Evolutionary conservation across 2,888 invertebrate species (phyloP).

Genomic region (Leucania comma): DNA sequence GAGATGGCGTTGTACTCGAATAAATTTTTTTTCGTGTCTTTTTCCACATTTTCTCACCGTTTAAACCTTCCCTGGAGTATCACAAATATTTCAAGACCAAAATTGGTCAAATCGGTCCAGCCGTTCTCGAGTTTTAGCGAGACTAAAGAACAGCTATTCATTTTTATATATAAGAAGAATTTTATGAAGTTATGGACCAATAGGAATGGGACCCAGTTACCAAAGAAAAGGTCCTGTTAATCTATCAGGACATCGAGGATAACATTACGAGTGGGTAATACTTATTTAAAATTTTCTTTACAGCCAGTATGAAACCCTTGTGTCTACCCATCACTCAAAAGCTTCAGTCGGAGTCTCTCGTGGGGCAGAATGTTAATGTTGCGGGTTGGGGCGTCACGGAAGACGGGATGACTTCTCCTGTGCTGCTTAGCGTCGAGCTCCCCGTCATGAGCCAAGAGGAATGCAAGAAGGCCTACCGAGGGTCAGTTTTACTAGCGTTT

Average conservation of each 20-base stretch:
- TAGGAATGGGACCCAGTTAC: background rate
- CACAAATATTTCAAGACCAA: too few species aligned
- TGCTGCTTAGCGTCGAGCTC: slow-evolving; percentile 83
- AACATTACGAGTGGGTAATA: background rate
- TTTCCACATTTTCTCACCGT: too few species aligned
- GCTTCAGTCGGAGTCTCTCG: slow-evolving; percentile 72
- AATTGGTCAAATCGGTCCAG: too few species aligned
- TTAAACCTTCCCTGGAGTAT: too few species aligned
- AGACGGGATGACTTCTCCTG: slow-evolving; percentile 80
- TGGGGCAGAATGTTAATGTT: slow-evolving; percentile 78
- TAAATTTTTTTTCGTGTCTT: too few species aligned
- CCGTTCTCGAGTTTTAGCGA: too few species aligned
- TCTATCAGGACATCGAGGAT: background rate
- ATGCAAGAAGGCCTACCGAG: slow-evolving; percentile 75
- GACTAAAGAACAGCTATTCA: too few species aligned
- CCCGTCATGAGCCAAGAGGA: slow-evolving; percentile 75
- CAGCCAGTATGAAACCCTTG: slow-evolving; percentile 85
- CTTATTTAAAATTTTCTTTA: slow-evolving; percentile 33
- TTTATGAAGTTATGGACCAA: too few species aligned
- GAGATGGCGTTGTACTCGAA: too few species aligned
- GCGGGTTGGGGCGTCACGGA: slow-evolving; percentile 92
- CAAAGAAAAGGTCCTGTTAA: background rate
- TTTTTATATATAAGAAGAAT: too few species aligned
- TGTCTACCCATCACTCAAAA: slow-evolving; percentile 85
- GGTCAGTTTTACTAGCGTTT: slow-evolving; percentile 62